Conservation (phyloP, 2,888 invertebrate species). For the Drosophila kanekoi region DNA sequence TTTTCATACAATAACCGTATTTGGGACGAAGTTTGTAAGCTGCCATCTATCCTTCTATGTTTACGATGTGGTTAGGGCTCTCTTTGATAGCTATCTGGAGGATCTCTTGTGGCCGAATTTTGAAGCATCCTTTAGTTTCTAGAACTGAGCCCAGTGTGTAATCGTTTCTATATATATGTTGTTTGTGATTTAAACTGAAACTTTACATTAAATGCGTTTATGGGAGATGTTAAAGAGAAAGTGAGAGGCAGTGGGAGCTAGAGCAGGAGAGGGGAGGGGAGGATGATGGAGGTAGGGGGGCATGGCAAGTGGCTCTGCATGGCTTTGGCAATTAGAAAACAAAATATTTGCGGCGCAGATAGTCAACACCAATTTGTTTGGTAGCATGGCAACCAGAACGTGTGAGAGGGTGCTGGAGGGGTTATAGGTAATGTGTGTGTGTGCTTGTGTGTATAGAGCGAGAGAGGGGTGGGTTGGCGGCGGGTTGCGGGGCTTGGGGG, state of each 20-base stretch:
- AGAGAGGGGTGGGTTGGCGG: too few relatives aligned
- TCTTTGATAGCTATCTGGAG: not conserved
- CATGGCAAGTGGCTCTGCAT: slow-evolving; percentile 26
- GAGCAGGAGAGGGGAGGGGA: not conserved
- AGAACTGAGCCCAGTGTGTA: slow-evolving; percentile 1
- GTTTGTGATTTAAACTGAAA: slow-evolving; percentile 22
- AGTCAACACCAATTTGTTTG: slow-evolving; percentile 58
- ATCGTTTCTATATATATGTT: slow-evolving; percentile 10
- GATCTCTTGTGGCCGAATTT: not conserved
- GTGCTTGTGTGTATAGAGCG: not conserved
- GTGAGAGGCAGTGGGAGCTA: not conserved
- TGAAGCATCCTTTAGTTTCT: not conserved
- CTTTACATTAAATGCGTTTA: slow-evolving; percentile 13
- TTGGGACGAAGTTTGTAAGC: too few relatives aligned
- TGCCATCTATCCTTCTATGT: too few relatives aligned
- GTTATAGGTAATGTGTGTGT: not conserved
- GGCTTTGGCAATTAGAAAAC: slow-evolving; percentile 56
- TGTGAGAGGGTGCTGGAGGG: not conserved
- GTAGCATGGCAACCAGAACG: slow-evolving; percentile 13
- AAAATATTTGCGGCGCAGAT: slow-evolving; percentile 60
- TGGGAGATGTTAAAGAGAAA: not conserved
- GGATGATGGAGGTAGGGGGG: not conserved
- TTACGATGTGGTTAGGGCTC: not conserved
- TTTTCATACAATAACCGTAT: too few relatives aligned
- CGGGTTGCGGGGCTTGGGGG: not conserved